Evolutionary conservation across 2,888 invertebrate species (phyloP).

Genomic region (Philereme vetulata): DNA sequence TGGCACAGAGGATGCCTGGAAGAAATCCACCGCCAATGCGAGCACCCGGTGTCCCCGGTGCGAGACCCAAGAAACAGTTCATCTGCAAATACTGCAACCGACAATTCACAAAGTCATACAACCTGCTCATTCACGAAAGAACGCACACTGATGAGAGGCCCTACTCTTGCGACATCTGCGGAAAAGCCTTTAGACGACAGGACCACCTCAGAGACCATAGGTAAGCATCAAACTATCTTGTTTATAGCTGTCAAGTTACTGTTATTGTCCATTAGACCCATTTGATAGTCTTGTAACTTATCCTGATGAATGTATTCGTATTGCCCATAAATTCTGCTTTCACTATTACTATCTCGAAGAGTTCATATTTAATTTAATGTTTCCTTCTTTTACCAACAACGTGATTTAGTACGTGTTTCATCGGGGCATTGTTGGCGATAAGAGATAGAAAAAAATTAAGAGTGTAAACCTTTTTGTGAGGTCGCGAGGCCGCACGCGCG

Average conservation of each 20-base stretch:
- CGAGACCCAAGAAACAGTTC: slow-evolving; percentile 92
- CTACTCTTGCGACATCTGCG: slow-evolving; percentile 97
- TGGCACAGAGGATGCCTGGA: slow-evolving; percentile 79
- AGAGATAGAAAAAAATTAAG: slow-evolving; percentile 71
- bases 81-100: slow-evolving; percentile 99
- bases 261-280: slow-evolving; percentile 36
- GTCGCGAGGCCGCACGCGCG: slow-evolving; percentile 81
- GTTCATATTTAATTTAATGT: slow-evolving; percentile 66
- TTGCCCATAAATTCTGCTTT: slow-evolving; percentile 46
- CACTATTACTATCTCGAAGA: slow-evolving; percentile 45
- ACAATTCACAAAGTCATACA: slow-evolving; percentile 99
- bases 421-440: slow-evolving; percentile 73
- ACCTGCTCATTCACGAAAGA: slow-evolving; percentile 97
- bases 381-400: slow-evolving; percentile 68
- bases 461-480: slow-evolving; percentile 82
- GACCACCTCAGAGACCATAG: slow-evolving; percentile 96
- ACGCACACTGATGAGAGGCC: slow-evolving; percentile 99
- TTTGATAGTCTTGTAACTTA: slow-evolving; percentile 41
- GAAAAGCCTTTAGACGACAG: slow-evolving; percentile 97
- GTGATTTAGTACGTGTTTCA: slow-evolving; percentile 74
- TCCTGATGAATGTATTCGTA: slow-evolving; percentile 37
- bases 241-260: slow-evolving; percentile 39
- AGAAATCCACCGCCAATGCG: slow-evolving; percentile 82
- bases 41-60: slow-evolving; percentile 82
- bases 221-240: slow-evolving; percentile 68